Evolutionary conservation across 2,888 invertebrate genomes (phyloP).

Genomic region (Polietes domitor): DNA sequence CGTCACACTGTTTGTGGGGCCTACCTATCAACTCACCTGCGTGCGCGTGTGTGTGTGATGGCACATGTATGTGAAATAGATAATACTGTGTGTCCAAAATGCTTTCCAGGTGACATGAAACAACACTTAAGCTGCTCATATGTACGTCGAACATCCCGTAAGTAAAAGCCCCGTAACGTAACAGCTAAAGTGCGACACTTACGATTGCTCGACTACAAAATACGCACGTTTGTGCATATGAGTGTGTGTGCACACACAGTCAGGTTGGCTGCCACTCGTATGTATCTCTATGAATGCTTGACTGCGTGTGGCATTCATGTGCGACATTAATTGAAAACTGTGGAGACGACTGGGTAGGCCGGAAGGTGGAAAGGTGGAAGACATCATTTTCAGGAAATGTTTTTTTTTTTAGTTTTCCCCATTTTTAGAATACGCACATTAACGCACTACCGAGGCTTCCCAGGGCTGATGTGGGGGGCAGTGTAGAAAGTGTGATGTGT

Average conservation of each 20-base stretch:
- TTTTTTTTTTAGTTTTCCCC: too few species aligned
- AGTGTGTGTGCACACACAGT: background rate
- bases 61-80: slow-evolving; percentile 72
- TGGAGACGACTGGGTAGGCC: background rate
- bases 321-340: slow-evolving; percentile 15
- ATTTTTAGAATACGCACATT: too few species aligned
- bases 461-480: too few species aligned
- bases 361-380: background rate
- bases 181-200: background rate
- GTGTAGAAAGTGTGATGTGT: too few species aligned
- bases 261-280: too few species aligned
- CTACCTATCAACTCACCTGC: background rate
- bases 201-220: slow-evolving; percentile 7
- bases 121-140: slow-evolving; percentile 79
- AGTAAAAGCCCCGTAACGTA: slow-evolving; percentile 53
- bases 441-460: too few species aligned
- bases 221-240: background rate
- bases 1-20: background rate
- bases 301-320: slow-evolving; percentile 1
- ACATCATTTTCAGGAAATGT: background rate
- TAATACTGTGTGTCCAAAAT: slow-evolving; percentile 80
- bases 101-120: slow-evolving; percentile 81
- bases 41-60: background rate
- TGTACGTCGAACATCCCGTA: slow-evolving; percentile 69
- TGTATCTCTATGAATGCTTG: background rate